Conservation (phyloP, 2,888 invertebrate species). For the Chesias legatella region DNA sequence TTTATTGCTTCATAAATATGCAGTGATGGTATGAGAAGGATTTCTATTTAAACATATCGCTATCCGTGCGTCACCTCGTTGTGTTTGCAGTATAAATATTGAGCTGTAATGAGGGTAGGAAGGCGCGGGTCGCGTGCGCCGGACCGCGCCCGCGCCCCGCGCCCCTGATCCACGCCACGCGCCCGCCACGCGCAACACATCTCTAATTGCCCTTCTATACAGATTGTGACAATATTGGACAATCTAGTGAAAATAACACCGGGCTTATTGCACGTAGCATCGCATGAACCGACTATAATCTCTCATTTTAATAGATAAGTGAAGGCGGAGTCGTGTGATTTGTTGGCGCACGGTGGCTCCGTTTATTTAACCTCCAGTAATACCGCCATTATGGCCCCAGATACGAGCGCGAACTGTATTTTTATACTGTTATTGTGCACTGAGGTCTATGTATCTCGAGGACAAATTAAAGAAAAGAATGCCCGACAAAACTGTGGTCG, state of each 20-base stretch:
- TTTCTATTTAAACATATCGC: constrained; percentile 54
- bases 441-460: constrained; percentile 30
- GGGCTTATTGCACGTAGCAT: constrained; percentile 51
- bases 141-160: constrained; percentile 29
- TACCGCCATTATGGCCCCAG: constrained; percentile 19
- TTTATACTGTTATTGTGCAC: constrained; percentile 23
- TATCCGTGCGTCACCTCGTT: constrained; percentile 43
- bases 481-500: constrained; percentile 43
- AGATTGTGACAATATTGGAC: constrained; percentile 77
- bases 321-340: constrained; percentile 72
- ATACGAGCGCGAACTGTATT: constrained; percentile 23
- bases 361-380: constrained; percentile 33
- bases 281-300: constrained; percentile 69
- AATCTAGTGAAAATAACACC: constrained; percentile 79
- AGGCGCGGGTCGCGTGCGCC: constrained; percentile 46
- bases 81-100: constrained; percentile 64
- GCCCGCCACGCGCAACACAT: constrained; percentile 71
- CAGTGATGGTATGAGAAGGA: constrained; percentile 22
- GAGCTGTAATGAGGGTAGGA: constrained; percentile 53
- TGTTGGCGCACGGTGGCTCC: constrained; percentile 50
- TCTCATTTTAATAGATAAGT: constrained; percentile 80
- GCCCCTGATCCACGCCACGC: constrained; percentile 49
- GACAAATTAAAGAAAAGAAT: constrained; percentile 48
- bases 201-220: constrained; percentile 76
- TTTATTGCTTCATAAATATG: constrained; percentile 18